These are phyloP conservation scores for Nasonia oneida DNA, from an alignment of 2,888 invertebrate species.

Conservation along the genomic window DNA sequence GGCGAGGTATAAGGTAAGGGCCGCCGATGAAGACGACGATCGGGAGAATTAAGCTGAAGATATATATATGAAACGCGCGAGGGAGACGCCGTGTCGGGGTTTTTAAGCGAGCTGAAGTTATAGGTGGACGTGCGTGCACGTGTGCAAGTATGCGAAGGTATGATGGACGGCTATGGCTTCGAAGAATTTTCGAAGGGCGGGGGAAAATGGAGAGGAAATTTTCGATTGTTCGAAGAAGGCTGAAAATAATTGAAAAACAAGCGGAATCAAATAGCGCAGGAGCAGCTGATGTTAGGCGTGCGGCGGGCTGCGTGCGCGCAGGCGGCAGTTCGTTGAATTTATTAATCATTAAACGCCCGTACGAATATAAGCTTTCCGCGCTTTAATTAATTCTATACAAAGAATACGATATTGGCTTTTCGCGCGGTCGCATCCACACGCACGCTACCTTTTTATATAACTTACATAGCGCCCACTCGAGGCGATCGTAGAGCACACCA, in stretches of 20 bases:
- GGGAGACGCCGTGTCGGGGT: background rate
- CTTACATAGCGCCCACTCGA: background rate
- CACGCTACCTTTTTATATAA: background rate
- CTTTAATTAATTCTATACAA: background rate
- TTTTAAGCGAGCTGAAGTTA: background rate
- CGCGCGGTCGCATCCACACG: background rate
- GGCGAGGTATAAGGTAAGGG: background rate
- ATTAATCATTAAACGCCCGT: background rate
- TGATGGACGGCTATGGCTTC: background rate
- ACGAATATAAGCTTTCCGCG: background rate
- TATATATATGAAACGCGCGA: background rate
- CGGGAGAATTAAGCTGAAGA: background rate
- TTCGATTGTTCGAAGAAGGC: too few species aligned
- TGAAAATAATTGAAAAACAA: too few species aligned
- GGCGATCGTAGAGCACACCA: conserved; percentile 13
- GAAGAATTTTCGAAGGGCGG: background rate
- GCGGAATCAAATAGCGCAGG: too few species aligned
- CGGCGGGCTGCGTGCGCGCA: too few species aligned
- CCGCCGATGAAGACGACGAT: background rate
- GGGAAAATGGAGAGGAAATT: too few species aligned
- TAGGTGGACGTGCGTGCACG: background rate
- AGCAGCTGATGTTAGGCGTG: too few species aligned
- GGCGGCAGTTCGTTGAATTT: too few species aligned
- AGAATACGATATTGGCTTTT: background rate
- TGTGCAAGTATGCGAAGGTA: background rate